These are phyloP conservation scores for Zapus hudsonius DNA, from an alignment of 2,113 vertebrate species.

Conservation along the genomic window DNA sequence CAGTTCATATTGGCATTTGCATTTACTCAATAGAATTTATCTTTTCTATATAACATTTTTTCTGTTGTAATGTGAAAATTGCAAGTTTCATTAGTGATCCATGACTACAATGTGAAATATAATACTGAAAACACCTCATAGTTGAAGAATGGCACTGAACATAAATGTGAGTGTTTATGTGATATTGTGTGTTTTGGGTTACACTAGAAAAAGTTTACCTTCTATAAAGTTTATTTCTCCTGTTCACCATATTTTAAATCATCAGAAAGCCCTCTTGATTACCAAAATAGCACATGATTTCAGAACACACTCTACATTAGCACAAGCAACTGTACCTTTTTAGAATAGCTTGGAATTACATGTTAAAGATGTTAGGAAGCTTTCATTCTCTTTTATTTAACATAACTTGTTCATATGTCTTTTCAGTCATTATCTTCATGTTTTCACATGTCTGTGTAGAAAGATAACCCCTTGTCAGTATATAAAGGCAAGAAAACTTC, in stretches of 20 bases:
- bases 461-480: background rate
- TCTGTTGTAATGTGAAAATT: background rate
- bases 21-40: background rate
- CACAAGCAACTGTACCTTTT: background rate
- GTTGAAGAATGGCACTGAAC: background rate
- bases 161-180: background rate
- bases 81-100: background rate
- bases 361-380: background rate
- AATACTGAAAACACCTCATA: conserved; percentile 33
- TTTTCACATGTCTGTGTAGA: conserved; percentile 23
- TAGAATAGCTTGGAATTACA: conserved; percentile 40
- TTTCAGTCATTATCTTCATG: background rate
- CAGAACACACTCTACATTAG: conserved; percentile 16
- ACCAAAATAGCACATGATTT: conserved; percentile 22
- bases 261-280: background rate
- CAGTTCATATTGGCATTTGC: background rate
- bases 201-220: background rate
- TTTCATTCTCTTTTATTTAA: conserved; percentile 45
- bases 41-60: background rate
- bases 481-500: background rate
- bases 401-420: background rate
- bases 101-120: background rate
- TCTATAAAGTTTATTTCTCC: background rate
- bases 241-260: background rate
- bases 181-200: background rate